Conservation (phyloP, 2,113 vertebrate genomes). For the Trematomus loennbergii region DNA sequence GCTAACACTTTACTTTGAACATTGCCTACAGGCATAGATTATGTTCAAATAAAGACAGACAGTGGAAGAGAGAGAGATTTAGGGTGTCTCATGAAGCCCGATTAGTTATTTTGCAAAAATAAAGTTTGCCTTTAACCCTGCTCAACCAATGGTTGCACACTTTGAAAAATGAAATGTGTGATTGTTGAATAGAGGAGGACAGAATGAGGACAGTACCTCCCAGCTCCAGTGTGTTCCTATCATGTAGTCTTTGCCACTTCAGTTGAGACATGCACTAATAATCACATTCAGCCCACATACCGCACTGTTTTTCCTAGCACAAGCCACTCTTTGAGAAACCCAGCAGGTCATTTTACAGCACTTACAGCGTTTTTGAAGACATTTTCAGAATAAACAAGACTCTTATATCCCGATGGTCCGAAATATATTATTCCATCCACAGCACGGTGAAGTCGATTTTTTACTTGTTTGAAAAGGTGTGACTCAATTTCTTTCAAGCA, state of each 20-base stretch:
- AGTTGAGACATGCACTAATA: constrained; percentile 14
- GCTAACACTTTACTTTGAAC: constrained; percentile 62
- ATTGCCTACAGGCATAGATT: constrained; percentile 64
- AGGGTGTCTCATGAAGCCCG: constrained; percentile 43
- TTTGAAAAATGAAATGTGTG: constrained; percentile 32
- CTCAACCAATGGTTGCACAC: constrained; percentile 20
- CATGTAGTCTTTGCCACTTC: constrained; percentile 28
- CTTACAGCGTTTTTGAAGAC: constrained; percentile 34
- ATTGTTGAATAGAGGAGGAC: constrained; percentile 44
- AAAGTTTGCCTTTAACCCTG: constrained; percentile 44
- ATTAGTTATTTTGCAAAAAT: constrained; percentile 43
- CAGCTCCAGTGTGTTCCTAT: not conserved
- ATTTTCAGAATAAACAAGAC: constrained; percentile 27
- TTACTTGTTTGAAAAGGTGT: not conserved
- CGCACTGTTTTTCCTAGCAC: constrained; percentile 42
- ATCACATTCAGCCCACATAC: constrained; percentile 49
- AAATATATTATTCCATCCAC: constrained; percentile 10
- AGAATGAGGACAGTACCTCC: constrained; percentile 20
- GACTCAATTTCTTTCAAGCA: constrained; percentile 4
- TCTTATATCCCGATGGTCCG: not conserved
- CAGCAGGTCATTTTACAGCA: constrained; percentile 14
- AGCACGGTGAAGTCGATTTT: constrained; percentile 4
- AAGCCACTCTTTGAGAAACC: constrained; percentile 34
- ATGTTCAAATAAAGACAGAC: constrained; percentile 66
- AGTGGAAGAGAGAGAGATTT: constrained; percentile 63